Evolutionary conservation across 2,113 vertebrate species (phyloP), one percentile per base, ranked within the genome.

Genomic region (Orycteropus afer): DNA sequence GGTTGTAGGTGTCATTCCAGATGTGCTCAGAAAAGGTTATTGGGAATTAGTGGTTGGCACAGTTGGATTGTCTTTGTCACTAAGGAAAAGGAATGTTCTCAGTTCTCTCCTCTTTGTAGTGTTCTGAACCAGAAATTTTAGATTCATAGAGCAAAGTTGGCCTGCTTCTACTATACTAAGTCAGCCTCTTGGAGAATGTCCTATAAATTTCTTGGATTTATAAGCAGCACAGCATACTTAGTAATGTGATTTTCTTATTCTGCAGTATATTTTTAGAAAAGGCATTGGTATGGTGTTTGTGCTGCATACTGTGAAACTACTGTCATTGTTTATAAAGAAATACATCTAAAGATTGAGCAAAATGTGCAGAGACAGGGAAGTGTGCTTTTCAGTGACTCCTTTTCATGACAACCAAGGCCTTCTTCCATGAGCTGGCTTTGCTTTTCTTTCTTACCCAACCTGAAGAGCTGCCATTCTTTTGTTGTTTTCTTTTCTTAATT

Each of bases 401-500:
- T 63, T 95, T 69, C 40, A 12, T 80, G 40, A 79, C 42, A 47
- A 40, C 34, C 27, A 17, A 22, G 34, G 32, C n/a, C 7, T 53
- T 77, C 7, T 18, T 86, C 77, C 69, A 1, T 34, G 59, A 71
- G 22, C 40, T 59, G 22, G 37, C 37, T 40, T 83, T 37, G 27
- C 65, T 87, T 87, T 89, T 67, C 42, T 91, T 87, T 55, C 49
- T 84, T 37, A 29, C n/a, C 49, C 78, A 49, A 32, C 45, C 59
- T 90, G 51, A 74, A 74, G 57, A 9, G 22, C 40, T 80, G 82
- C 40, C 49, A 87, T 77, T 89, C 65, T 88, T 89, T 80, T 80
- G 42, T 59, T 89, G 81, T 57, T 80, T 79, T 91, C 77, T 61
- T 91, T 42, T 15, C 49, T 90, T 92, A 63, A n/a, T n/a, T 77